These are phyloP conservation scores for Hylyphantes graminicola DNA, from an alignment of 1,140 invertebrate genomes.

Conservation along the genomic window DNA sequence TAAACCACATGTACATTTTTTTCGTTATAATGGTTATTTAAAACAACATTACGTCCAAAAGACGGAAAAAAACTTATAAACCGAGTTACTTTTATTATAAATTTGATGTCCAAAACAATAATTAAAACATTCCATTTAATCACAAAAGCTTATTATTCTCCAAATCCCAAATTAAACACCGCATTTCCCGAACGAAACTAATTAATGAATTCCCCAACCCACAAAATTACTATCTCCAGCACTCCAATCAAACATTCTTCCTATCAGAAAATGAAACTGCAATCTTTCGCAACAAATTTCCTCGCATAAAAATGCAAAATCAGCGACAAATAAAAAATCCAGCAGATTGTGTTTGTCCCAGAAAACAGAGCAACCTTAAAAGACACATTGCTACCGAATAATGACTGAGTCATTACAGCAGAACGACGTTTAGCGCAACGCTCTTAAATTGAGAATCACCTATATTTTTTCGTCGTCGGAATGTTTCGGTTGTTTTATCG, in stretches of 20 bases:
- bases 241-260: conserved; percentile 10
- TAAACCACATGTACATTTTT: too few relatives aligned
- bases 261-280: conserved; percentile 29
- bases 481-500: conserved; percentile 15
- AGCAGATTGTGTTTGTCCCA: conserved; percentile 7
- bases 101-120: too few relatives aligned
- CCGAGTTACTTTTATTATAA: too few relatives aligned
- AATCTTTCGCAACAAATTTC: conserved; percentile 11
- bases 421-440: conserved; percentile 49
- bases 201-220: not conserved
- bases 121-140: too few relatives aligned
- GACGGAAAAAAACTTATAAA: too few relatives aligned
- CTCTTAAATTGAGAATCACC: conserved; percentile 46
- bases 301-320: conserved; percentile 24
- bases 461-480: conserved; percentile 48
- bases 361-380: conserved; percentile 27
- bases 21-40: too few relatives aligned
- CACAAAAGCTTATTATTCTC: too few relatives aligned
- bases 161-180: too few relatives aligned
- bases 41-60: too few relatives aligned
- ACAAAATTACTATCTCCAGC: conserved; percentile 9
- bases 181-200: too few relatives aligned
- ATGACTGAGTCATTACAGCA: conserved; percentile 48
- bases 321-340: not conserved
- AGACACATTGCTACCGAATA: conserved; percentile 50